Base-by-base conservation (phyloP, 2,113 vertebrate species). In the Nibea coibor region DNA sequence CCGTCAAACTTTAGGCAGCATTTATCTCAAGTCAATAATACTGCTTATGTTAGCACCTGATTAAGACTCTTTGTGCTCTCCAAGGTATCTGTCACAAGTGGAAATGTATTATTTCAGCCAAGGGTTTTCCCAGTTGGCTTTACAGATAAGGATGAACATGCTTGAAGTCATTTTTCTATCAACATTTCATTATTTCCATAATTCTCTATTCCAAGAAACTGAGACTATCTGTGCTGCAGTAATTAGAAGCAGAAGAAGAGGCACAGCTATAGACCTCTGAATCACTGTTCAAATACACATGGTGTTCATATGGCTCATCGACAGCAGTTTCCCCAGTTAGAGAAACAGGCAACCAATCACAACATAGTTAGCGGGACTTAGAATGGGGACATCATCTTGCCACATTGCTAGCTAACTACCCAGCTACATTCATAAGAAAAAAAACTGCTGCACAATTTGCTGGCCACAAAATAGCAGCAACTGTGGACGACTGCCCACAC, bases 81-180 rank as follows among this genome's bases (percentile, higher is more conserved):
- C 24, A 2, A 26, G 24, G 24, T 26, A 26, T 26, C 59, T 24
- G 51, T 75, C 51, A 54, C n/a, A 15, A 20, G 17, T n/a, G 45
- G 28, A 53, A 51, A 73, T 11, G 3, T n/a, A n/a, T 57, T 42
- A 26, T 17, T 28, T 50, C 10, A 59, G 53, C 54, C 48, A 12
- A 47, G 15, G 22, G 11, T 5, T 35, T 50, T 56, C 42, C 81
- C 5, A 5, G 4, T 3, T 66, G 59, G 12, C n/a, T 72, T 58
- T 14, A 43, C 3, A 56, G 22, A 54, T 11, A 20, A 68, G 16
- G 48, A 50, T 24, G 22, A 45, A 51, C 10, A 11, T 42, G n/a
- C 43, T 57, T 48, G 57, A 47, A 35, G 16, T 65, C 14, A 72
- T 72, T 64, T 59, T 71, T 57, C 14, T 47, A 66, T 80, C 39